Percentiles rank a stretch among this genome's conserved stretches.
Conservation (phyloP, 2,113 vertebrate genomes). For the Callipepla californica region DNA sequence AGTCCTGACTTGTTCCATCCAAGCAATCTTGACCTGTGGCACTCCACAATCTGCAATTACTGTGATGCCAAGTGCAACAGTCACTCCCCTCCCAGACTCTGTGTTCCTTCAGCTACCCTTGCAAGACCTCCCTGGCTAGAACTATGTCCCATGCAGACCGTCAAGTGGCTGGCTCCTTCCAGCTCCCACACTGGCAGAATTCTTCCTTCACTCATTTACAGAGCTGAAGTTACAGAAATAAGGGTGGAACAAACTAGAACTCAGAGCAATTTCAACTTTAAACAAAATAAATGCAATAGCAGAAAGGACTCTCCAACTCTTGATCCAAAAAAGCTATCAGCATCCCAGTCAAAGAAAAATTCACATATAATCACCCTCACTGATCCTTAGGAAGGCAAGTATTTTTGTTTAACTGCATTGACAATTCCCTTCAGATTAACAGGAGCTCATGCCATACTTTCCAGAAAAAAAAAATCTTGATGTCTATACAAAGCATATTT, state of each 20-base stretch:
- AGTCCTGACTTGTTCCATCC: not conserved
- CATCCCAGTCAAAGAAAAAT: not conserved
- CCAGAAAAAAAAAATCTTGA: not conserved
- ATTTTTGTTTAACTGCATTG: not conserved
- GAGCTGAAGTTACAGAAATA: not conserved
- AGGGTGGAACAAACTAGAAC: not conserved
- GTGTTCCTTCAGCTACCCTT: not conserved
- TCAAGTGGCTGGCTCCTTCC: not conserved
- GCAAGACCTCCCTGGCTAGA: not conserved
- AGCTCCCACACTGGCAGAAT: not conserved
- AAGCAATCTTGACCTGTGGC: not conserved
- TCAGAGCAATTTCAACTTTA: not conserved
- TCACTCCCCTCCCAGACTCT: not conserved
- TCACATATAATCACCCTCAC: not conserved
- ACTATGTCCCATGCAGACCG: not conserved
- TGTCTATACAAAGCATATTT: not conserved
- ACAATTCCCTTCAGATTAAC: not conserved
- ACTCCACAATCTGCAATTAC: not conserved
- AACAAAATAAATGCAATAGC: not conserved
- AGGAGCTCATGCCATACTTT: not conserved
- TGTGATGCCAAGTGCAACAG: not conserved
- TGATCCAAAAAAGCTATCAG: rapidly evolving
- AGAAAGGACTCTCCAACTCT: not conserved
- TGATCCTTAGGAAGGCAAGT: not conserved
- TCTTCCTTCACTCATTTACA: not conserved